Conservation (phyloP, 2,113 vertebrate genomes). For the Aleadryas rufinucha region DNA sequence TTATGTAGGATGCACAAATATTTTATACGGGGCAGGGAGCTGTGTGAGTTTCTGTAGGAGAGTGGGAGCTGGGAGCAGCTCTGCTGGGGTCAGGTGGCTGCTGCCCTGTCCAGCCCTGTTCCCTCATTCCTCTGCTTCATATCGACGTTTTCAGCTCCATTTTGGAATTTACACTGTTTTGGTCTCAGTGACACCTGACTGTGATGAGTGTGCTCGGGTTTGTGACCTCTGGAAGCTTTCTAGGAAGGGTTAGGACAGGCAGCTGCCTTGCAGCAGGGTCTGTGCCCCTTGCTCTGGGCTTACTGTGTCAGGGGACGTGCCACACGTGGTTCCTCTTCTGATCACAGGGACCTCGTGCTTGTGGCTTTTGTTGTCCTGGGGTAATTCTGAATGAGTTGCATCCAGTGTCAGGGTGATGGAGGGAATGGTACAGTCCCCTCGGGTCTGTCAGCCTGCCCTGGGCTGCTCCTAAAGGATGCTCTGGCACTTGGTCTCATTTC, state of each 20-base stretch:
- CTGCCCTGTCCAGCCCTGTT: not conserved
- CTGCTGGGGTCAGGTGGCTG: not conserved
- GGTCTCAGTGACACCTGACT: rapidly evolving
- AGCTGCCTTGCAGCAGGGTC: not conserved
- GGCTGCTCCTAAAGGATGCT: not conserved
- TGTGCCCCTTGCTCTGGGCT: not conserved
- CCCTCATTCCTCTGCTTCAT: not conserved
- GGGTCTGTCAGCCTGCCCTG: not conserved
- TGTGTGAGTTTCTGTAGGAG: not conserved
- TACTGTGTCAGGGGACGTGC: rapidly evolving
- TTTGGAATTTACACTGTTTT: rapidly evolving
- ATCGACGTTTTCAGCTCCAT: not conserved
- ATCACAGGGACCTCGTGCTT: not conserved
- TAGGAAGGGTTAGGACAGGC: not conserved
- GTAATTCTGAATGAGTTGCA: rapidly evolving
- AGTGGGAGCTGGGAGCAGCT: not conserved
- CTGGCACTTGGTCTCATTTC: not conserved
- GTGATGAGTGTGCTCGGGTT: not conserved
- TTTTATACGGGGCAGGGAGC: not conserved
- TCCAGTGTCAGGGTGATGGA: not conserved
- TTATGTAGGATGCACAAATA: constrained; percentile 30
- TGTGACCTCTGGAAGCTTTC: not conserved
- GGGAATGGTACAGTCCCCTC: not conserved
- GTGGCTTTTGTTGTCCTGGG: rapidly evolving
- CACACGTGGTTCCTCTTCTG: rapidly evolving